phyloP scores from a whole-genome alignment of 2,888 invertebrate species.

The Eupithecia centaureata region DNA sequence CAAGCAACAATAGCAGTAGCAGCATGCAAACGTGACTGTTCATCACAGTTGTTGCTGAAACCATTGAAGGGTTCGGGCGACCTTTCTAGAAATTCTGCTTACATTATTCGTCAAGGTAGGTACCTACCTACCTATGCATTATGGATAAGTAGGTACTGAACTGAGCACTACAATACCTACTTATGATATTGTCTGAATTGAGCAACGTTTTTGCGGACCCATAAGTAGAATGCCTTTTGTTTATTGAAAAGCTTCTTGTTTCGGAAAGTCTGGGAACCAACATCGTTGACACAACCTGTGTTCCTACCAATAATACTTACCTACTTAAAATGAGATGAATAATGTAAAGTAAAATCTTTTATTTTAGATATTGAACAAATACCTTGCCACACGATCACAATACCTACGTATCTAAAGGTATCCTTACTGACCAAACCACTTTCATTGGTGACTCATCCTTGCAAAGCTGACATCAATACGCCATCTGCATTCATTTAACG shows the following conservation, averaged over 20 bases:
- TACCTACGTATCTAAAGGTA: too few species aligned
- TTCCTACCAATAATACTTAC: too few species aligned
- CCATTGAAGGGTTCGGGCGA: slow-evolving; percentile 13
- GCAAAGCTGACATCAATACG: slow-evolving; percentile 41
- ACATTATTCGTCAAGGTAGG: slow-evolving; percentile 7
- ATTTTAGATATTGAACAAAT: too few species aligned
- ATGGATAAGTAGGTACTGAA: background rate
- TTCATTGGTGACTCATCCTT: slow-evolving; percentile 43
- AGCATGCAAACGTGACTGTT: slow-evolving; percentile 5
- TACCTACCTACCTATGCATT: too few species aligned
- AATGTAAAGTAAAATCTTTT: too few species aligned
- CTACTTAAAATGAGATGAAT: too few species aligned
- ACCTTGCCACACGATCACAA: too few species aligned
- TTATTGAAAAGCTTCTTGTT: slow-evolving; percentile 8
- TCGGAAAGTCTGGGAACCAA: slow-evolving; percentile 8
- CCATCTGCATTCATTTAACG: slow-evolving; percentile 30
- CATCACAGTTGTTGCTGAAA: slow-evolving; percentile 22
- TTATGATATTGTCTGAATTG: slow-evolving; percentile 10
- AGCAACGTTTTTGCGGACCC: slow-evolving; percentile 4
- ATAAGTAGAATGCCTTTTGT: slow-evolving; percentile 4
- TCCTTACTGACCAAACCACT: slow-evolving; percentile 16
- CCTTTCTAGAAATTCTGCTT: slow-evolving; percentile 16
- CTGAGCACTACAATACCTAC: background rate
- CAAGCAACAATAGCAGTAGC: background rate
- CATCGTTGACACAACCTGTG: background rate